Conservation (phyloP, 2,113 vertebrate genomes). For the Vimba vimba region DNA sequence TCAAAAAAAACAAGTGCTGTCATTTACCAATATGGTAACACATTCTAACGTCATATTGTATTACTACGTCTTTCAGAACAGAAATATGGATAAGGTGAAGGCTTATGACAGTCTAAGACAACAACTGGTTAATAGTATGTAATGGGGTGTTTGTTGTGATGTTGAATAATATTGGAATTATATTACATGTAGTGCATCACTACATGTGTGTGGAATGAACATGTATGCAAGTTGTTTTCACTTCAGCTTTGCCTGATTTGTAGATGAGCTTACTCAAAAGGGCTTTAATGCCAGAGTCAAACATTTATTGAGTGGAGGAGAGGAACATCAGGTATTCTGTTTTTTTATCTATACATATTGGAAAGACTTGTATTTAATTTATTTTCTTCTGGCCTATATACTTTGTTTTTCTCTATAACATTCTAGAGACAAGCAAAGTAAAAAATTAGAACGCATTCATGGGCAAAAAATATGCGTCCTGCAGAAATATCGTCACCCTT, state of each 20-base stretch:
- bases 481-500: no score
- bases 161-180: background rate
- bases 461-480: no score
- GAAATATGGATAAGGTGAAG: no score
- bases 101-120: background rate
- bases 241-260: background rate
- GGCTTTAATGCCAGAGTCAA: background rate
- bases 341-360: background rate
- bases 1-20: background rate
- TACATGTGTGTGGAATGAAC: background rate
- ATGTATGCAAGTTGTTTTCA: background rate
- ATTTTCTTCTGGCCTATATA: no score
- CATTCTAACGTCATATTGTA: no score
- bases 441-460: no score
- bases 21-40: no score
- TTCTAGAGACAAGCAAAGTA: no score
- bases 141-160: background rate
- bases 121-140: background rate
- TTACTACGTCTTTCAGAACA: no score
- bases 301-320: background rate
- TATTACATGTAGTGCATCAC: no score
- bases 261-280: background rate
- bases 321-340: background rate
- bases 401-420: no score
- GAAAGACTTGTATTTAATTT: background rate